Evolutionary conservation across 2,888 invertebrate species (phyloP), one percentile per base, ranked within the genome.

Genomic region (Melanophora roralis): DNA sequence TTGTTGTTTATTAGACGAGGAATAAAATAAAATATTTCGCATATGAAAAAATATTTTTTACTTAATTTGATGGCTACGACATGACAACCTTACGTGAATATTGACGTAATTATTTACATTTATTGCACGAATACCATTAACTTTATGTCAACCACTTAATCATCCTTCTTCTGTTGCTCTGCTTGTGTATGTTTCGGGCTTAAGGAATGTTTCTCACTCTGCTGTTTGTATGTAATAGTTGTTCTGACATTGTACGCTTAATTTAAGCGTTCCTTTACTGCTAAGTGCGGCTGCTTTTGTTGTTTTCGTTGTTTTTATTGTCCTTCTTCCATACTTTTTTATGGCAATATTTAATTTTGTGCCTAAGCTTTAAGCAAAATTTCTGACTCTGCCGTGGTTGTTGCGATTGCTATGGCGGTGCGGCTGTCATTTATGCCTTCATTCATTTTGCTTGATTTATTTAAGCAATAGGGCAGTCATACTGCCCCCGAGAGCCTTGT

Each of bases 71-170:
- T 82, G 74, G 72, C 81, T 76, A 82, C 81, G 78, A 82, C 82
- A 83, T 83, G 82, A 78, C 80, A 78, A 77, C 78, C 81, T 82
- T 82, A 71, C 79, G 79, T 68, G 77, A 74, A 77, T 79, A 78
- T 78, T 72, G 74, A 77, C 67, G 77, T 77, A 80, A 82, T 82
- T 82, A 80, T 83, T 83, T 82, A 82, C 75, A 75, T 82, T 82
- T 82, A 83, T 83, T 82, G 78, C 83, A 76, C 64, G 80, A 80
- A 82, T 81, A 82, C 78, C 82, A 82, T 82, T 82, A 84, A 81
- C 73, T 80, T 82, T 82, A 83, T 83, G 81, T 57, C 69, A 57
- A 81, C 74, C 76, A 82, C 82, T 84, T 80, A 82, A 82, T 84
- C 83, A 82, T 81, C 62, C 69, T 76, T 69, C 34, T 23, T 36